Evolutionary conservation across 2,888 invertebrate species (phyloP).

Genomic region (Digitonthophagus gazella): DNA sequence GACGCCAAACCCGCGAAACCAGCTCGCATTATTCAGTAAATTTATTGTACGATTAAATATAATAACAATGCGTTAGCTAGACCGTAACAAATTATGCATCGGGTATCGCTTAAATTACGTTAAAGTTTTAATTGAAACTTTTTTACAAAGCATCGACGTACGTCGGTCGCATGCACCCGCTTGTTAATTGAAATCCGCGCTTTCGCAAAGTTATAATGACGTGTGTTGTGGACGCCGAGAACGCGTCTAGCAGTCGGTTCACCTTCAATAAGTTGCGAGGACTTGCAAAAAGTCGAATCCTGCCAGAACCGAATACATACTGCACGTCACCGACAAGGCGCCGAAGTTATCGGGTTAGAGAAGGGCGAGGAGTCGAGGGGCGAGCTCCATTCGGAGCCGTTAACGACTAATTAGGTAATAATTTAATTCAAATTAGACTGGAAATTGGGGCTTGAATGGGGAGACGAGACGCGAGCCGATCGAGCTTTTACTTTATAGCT

Average conservation of each 20-base stretch:
- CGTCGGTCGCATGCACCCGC: not conserved
- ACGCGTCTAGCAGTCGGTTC: not conserved
- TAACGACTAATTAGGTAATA: not conserved
- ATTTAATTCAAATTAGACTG: not conserved
- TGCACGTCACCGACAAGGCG: not conserved
- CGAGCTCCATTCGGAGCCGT: not conserved
- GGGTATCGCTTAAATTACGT: slow-evolving; percentile 9
- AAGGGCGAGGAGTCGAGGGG: not conserved
- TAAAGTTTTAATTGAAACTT: slow-evolving; percentile 15
- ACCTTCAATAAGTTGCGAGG: no score
- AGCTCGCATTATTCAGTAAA: not conserved
- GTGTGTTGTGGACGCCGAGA: not conserved
- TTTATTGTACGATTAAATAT: not conserved
- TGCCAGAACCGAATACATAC: not conserved
- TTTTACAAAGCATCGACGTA: slow-evolving; percentile 1
- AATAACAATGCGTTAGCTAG: not conserved
- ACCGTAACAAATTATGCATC: no score
- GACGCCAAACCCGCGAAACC: no score
- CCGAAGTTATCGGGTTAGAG: not conserved
- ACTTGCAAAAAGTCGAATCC: no score
- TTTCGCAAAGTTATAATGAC: not conserved
- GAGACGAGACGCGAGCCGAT: not conserved
- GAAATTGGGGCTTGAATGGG: not conserved
- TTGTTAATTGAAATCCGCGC: not conserved
- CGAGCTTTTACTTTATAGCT: not conserved